These are phyloP conservation scores for Homarus americanus DNA, from an alignment of 1,140 invertebrate species.

Conservation along the genomic window DNA sequence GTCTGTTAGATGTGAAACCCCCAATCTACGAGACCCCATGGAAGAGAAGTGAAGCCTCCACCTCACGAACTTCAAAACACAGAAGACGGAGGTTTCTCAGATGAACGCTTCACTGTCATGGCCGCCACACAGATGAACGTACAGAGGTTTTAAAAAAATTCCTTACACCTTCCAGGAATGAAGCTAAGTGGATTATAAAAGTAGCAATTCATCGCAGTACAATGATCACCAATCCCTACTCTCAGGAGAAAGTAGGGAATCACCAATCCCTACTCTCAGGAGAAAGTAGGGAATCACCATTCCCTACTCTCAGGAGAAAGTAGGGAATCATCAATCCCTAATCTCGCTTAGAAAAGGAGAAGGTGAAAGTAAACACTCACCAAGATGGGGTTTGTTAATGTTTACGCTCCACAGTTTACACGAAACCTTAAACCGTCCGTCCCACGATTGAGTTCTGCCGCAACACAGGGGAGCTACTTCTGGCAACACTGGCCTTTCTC, in stretches of 20 bases:
- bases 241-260: too few species aligned
- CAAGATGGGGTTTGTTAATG: not conserved
- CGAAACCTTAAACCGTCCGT: not conserved
- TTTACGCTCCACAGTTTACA: not conserved
- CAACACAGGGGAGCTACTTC: too few species aligned
- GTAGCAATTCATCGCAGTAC: constrained; percentile 40
- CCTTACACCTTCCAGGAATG: constrained; percentile 27
- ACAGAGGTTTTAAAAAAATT: constrained; percentile 37
- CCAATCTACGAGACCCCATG: not conserved
- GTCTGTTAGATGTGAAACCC: too few species aligned
- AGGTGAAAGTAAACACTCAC: constrained; percentile 29
- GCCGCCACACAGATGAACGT: not conserved
- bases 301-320: too few species aligned
- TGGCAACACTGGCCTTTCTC: too few species aligned
- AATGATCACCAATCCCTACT: too few species aligned
- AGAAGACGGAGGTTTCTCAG: too few species aligned
- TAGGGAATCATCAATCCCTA: constrained; percentile 40
- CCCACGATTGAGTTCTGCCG: too few species aligned
- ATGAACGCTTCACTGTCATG: not conserved
- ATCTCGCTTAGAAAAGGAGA: constrained; percentile 29
- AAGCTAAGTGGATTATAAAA: constrained; percentile 47
- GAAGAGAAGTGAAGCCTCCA: too few species aligned
- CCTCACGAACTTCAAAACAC: too few species aligned
- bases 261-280: constrained; percentile 45
- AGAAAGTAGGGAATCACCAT: constrained; percentile 39